A percentile compares a stretch with the other conserved stretches of the same genome.
Conservation (phyloP, 2,797 vertebrate species). For the Leptodactylus fallax region DNA sequence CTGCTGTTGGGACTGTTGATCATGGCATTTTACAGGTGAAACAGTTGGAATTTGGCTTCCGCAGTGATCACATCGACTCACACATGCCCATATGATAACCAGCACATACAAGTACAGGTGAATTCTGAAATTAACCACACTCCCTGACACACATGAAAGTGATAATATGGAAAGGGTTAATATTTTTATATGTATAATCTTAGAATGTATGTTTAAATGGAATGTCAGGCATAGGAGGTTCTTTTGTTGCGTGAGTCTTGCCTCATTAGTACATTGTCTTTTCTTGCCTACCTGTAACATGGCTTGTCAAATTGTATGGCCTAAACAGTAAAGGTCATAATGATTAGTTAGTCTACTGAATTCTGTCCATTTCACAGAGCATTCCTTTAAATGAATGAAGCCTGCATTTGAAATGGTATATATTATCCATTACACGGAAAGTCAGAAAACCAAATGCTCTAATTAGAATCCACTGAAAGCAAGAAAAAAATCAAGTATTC, state of each 20-base stretch:
- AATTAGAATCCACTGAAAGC: constrained; percentile 40
- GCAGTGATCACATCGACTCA: too few relatives aligned
- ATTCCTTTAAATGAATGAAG: constrained; percentile 37
- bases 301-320: constrained; percentile 30
- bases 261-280: constrained; percentile 42
- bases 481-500: constrained; percentile 36
- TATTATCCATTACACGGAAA: constrained; percentile 35
- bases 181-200: too few relatives aligned
- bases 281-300: constrained; percentile 18
- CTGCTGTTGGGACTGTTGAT: too few relatives aligned
- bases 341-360: constrained; percentile 34
- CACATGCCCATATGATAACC: too few relatives aligned
- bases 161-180: too few relatives aligned
- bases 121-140: too few relatives aligned
- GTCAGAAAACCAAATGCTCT: constrained; percentile 47
- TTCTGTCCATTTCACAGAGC: constrained; percentile 20
- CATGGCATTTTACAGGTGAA: too few relatives aligned
- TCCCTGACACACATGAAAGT: too few relatives aligned
- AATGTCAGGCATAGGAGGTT: constrained; percentile 31
- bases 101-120: too few relatives aligned
- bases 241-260: background rate
- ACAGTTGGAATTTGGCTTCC: too few relatives aligned
- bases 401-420: constrained; percentile 16
- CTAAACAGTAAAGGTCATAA: constrained; percentile 52
- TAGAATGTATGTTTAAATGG: background rate